These are phyloP conservation scores for Onychorhynchus coronatus DNA, from an alignment of 2,113 vertebrate genomes.

Conservation along the genomic window DNA sequence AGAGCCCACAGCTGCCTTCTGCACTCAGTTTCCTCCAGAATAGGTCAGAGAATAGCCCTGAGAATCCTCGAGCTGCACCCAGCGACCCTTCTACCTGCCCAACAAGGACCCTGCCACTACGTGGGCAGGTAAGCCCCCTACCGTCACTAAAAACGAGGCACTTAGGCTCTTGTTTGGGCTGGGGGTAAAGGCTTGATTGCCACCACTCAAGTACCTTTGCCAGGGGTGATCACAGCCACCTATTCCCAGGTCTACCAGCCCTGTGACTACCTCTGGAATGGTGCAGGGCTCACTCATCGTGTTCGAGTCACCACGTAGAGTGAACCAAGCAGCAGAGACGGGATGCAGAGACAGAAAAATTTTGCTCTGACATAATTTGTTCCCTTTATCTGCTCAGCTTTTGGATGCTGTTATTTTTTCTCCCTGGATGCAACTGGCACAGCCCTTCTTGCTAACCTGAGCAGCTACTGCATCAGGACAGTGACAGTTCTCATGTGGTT, in stretches of 20 bases:
- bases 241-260: accelerated
- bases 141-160: accelerated
- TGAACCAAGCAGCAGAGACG: accelerated
- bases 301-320: neutral
- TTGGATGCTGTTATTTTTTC: neutral
- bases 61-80: neutral
- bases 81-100: neutral
- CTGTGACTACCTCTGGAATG: neutral
- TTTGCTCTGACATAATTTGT: neutral
- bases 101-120: accelerated
- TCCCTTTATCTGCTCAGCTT: neutral
- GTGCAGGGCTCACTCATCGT: accelerated
- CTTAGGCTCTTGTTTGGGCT: neutral
- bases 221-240: neutral
- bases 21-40: neutral
- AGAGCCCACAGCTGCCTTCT: neutral
- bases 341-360: neutral
- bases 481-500: neutral
- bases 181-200: neutral
- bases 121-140: accelerated
- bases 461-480: neutral
- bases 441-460: neutral
- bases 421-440: neutral
- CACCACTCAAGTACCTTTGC: neutral
- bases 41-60: neutral